Evolutionary conservation across 2,113 vertebrate species (phyloP), one percentile per base, ranked within the genome.

Genomic region (Dasyprocta punctata): DNA sequence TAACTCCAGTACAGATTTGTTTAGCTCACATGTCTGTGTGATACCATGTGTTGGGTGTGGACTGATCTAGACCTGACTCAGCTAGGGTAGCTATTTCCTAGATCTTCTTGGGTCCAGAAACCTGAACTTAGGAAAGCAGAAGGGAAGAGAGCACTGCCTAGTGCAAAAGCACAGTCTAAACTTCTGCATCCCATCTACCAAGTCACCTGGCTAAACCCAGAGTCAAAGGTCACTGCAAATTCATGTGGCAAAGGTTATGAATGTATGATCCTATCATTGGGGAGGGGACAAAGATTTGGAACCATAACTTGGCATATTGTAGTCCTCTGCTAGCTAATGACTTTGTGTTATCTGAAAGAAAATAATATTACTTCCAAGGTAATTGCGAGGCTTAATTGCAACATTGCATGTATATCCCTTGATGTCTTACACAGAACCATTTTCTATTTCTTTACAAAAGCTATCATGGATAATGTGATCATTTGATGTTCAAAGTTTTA

Each of bases 381-480:
- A n/a, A 92, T 77, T 94, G 69, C 86, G 49, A n/a, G 13, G 11
- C 3, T 71, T 85, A 30, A 63, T 54, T 86, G 9, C 38, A 47
- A 65, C 86, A 36, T 78, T 71, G 22, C 52, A 19, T 10, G 36
- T 44, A 30, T 3, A 49, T 67, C 30, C 44, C 83, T 67, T 14
- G 5, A 26, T 47, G 60, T 28, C 33, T 88, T 26, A 58, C 12
- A n/a, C 9, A 33, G 19, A 69, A 54, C 26, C 28, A 78, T 33
- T 56, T 47, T 20, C 58, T 54, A 20, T 89, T 89, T 49, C 41
- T 93, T 93, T 92, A 78, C 36, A 82, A 89, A 94, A 86, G 56
- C 65, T 89, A 24, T 41, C 17, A 12, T 13, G 26, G 83, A 80
- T 91, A 86, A 71, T 33, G 69, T 36, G 30, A 81, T 41, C 88